Evolutionary conservation across 2,888 invertebrate species (phyloP).

Genomic region (Syrphus vitripennis): DNA sequence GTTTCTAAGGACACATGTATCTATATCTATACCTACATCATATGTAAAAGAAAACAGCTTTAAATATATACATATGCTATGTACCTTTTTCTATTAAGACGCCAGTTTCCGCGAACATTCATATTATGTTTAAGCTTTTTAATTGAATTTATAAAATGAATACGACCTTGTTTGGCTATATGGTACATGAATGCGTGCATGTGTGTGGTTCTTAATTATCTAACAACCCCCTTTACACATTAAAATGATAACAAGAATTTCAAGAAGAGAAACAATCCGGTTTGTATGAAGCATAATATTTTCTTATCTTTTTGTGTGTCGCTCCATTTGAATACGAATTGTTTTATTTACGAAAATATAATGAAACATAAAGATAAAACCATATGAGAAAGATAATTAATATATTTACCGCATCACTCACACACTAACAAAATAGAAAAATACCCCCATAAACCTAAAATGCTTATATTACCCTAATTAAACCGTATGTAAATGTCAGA

Average conservation of each 20-base stretch:
- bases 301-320: background rate
- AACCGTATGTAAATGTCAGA: constrained; percentile 57
- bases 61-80: background rate
- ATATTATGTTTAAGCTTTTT: constrained; percentile 6
- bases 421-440: background rate
- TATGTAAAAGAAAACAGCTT: background rate
- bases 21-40: background rate
- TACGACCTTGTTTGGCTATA: background rate
- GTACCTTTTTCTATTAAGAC: constrained; percentile 30
- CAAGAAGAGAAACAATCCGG: constrained; percentile 6
- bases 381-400: constrained; percentile 60
- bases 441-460: constrained; percentile 40
- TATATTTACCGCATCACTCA: constrained; percentile 39
- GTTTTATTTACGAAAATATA: constrained; percentile 27
- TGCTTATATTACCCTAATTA: constrained; percentile 64
- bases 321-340: constrained; percentile 47
- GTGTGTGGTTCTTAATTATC: constrained; percentile 6
- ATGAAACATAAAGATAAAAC: constrained; percentile 22
- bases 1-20: background rate
- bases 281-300: background rate
- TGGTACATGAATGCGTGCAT: background rate
- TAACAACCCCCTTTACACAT: background rate
- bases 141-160: constrained; percentile 11
- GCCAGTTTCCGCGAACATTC: constrained; percentile 13
- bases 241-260: constrained; percentile 36